These are phyloP conservation scores for Amiota mariae DNA, from an alignment of 2,888 invertebrate genomes.

Conservation along the genomic window DNA sequence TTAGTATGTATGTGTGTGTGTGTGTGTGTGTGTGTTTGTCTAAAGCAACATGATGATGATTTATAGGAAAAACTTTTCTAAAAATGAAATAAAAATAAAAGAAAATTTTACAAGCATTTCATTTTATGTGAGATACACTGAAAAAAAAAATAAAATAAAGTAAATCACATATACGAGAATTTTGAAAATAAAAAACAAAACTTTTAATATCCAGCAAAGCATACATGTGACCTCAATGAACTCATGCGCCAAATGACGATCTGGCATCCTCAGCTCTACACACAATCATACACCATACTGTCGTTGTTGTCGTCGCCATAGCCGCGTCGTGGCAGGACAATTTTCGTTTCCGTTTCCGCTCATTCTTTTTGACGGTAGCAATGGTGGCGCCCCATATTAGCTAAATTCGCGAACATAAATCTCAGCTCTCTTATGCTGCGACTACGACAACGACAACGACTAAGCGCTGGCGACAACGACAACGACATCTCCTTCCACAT, in stretches of 20 bases:
- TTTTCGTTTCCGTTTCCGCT: slow-evolving; percentile 48
- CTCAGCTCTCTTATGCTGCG: slow-evolving; percentile 41
- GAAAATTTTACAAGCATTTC: too few relatives aligned
- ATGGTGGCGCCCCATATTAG: slow-evolving; percentile 54
- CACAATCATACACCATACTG: slow-evolving; percentile 18
- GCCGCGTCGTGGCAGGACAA: slow-evolving; percentile 11
- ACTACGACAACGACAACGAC: not conserved
- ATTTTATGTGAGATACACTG: too few relatives aligned
- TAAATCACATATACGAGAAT: too few relatives aligned
- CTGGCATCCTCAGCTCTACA: not conserved
- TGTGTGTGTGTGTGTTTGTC: too few relatives aligned
- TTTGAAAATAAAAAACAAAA: too few relatives aligned
- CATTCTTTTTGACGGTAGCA: not conserved
- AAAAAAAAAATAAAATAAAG: too few relatives aligned
- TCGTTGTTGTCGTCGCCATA: not conserved
- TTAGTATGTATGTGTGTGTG: too few relatives aligned
- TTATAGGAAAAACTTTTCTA: not conserved
- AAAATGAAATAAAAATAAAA: not conserved
- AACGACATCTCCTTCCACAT: not conserved
- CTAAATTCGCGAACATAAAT: slow-evolving; percentile 56
- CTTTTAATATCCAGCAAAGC: not conserved
- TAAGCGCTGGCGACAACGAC: not conserved
- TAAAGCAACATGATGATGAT: too few relatives aligned
- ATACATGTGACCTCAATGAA: slow-evolving; percentile 18
- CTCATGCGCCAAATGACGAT: not conserved